Conservation (phyloP, 1,140 invertebrate genomes). For the Propsilocerus akamusi region DNA sequence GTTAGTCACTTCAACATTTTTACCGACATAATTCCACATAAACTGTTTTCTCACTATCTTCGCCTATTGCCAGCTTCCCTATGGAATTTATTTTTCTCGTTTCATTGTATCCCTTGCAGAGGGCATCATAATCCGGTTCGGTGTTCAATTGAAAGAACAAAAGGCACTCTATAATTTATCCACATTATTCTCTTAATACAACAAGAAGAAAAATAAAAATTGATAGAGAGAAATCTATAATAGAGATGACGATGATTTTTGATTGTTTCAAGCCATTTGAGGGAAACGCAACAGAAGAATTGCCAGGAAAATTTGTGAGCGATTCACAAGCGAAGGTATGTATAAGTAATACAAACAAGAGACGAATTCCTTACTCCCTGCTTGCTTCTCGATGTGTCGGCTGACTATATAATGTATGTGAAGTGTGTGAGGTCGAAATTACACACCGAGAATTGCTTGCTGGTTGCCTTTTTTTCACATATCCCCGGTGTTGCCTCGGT, state of each 20-base stretch:
- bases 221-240: conserved; percentile 3
- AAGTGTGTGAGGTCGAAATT: conserved; percentile 3
- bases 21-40: not conserved
- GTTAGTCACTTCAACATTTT: not conserved
- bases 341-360: too few species aligned
- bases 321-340: too few species aligned
- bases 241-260: conserved; percentile 4
- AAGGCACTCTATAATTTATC: not conserved
- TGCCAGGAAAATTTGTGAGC: too few species aligned
- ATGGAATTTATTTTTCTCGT: too few species aligned
- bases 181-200: not conserved
- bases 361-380: conserved; percentile 1
- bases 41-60: too few species aligned
- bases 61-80: too few species aligned
- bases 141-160: too few species aligned
- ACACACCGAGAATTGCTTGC: too few species aligned
- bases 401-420: not conserved
- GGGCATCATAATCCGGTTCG: too few species aligned
- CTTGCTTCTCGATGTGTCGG: not conserved
- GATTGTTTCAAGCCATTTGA: not conserved
- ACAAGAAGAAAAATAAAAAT: not conserved
- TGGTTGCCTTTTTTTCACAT: too few species aligned
- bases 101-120: too few species aligned
- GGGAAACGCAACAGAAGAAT: not conserved
- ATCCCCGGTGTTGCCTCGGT: too few species aligned